Evolutionary conservation across 2,113 vertebrate species (phyloP), one percentile per base, ranked within the genome.

Genomic region (Hypanus sabinus): DNA sequence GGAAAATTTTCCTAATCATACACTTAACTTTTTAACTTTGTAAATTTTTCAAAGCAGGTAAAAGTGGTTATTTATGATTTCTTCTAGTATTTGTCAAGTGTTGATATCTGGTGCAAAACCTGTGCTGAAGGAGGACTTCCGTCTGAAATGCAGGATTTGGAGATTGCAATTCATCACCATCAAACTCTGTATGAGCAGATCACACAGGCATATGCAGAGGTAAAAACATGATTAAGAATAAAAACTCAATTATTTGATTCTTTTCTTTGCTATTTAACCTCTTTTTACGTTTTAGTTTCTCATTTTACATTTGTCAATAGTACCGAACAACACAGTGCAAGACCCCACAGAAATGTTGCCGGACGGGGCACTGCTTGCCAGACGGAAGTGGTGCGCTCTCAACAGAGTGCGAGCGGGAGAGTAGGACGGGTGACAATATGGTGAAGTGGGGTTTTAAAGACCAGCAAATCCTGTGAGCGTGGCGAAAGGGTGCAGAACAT

Each of bases 151-250:
- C 98, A 99, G 95, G 98, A 98, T 95, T 96, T 99, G 95, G 99
- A 99, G 95, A 94, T 98, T 95, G 98, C 98, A 81, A 99, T 99
- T 95, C 98, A 99, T 95, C 99, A 98, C 91, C 99, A 99, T 95
- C 99, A 99, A 96, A 97, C 98, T 46, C 96, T 99, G 83, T 99
- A 99, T 0, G 99, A 99, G 95, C 98, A 99, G 96, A 98, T 99
- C 94, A 99, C 98, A 6, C 98, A 99, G 96, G 99, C 99, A 6
- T 99, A 99, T 96, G 98, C 98, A 0, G 99, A 99, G 98, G 99
- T 99, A 96, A 95, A 73, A 10, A 46, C 16, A 22, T 12, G 33
- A 36, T 12, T 62, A 7, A 12, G 20, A 6, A 62, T 65, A 55
- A 8, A 60, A 65, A 33, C 22, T 8, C 14, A 9, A 18, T 90